These are phyloP conservation scores for Magallana nippona DNA, from an alignment of 2,888 invertebrate genomes.

Conservation along the genomic window DNA sequence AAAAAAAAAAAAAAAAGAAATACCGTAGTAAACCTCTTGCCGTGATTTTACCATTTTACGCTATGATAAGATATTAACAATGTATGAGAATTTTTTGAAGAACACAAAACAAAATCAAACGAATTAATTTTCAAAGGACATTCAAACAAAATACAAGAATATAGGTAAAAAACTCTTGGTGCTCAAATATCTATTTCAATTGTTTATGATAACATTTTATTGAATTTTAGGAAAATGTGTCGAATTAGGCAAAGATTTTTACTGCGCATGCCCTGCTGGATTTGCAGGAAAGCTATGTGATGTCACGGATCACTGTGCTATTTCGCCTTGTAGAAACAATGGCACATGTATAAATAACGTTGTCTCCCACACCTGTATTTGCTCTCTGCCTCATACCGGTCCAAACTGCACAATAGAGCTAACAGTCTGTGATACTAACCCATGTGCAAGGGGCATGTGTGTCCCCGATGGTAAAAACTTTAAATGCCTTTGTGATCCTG, in stretches of 20 bases:
- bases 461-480: constrained; percentile 26
- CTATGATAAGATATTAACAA: too few relatives aligned
- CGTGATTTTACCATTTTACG: background rate
- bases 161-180: too few relatives aligned
- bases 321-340: constrained; percentile 38
- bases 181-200: background rate
- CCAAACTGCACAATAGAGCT: constrained; percentile 40
- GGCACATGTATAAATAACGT: constrained; percentile 44
- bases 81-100: too few relatives aligned
- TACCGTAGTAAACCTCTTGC: background rate
- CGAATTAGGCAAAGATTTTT: constrained; percentile 37
- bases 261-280: constrained; percentile 40
- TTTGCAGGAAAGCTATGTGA: constrained; percentile 42
- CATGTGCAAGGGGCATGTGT: constrained; percentile 39
- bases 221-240: constrained; percentile 37
- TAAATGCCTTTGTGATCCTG: constrained; percentile 41
- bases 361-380: constrained; percentile 36
- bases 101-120: background rate
- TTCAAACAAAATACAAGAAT: too few relatives aligned
- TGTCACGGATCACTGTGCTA: constrained; percentile 34
- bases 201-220: background rate
- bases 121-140: too few relatives aligned
- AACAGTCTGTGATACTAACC: constrained; percentile 37
- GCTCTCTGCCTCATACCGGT: constrained; percentile 29
- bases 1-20: too few relatives aligned